phyloP scores from a whole-genome alignment of 2,113 vertebrate species.

The Mobula hypostoma region DNA sequence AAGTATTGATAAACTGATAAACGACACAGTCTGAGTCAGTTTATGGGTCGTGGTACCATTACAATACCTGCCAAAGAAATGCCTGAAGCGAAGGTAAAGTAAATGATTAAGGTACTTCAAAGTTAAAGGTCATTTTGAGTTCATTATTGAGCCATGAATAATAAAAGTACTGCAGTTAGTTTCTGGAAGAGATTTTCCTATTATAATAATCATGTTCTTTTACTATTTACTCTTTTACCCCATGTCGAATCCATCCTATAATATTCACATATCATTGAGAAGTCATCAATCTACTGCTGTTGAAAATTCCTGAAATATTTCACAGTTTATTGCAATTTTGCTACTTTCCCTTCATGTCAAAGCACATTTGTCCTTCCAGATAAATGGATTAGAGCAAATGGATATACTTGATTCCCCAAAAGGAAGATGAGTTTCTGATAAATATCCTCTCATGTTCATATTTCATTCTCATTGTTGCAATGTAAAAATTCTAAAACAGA shows the following conservation, averaged over 20 bases:
- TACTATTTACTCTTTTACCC: background rate
- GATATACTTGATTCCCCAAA: background rate
- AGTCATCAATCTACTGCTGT: conserved; percentile 10
- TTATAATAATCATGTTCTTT: background rate
- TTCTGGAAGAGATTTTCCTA: background rate
- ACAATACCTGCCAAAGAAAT: background rate
- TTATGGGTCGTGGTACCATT: background rate
- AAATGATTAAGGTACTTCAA: background rate
- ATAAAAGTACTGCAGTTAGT: background rate
- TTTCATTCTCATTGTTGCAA: conserved; percentile 16
- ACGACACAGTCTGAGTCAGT: background rate
- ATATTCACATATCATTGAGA: conserved; percentile 2
- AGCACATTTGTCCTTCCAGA: background rate
- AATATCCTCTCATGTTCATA: conserved; percentile 6
- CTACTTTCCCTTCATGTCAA: background rate
- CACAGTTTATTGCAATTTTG: background rate
- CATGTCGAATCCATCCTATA: background rate
- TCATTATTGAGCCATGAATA: background rate
- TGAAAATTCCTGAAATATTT: background rate
- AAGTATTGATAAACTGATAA: background rate
- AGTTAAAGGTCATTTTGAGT: background rate
- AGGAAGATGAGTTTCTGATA: conserved; percentile 14
- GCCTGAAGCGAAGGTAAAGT: background rate
- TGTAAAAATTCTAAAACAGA: background rate
- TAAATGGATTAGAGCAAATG: conserved; percentile 22